Percentiles rank a stretch among this genome's conserved stretches.
phyloP scores from a whole-genome alignment of 2,797 vertebrate genomes.

The Lophius americanus region DNA sequence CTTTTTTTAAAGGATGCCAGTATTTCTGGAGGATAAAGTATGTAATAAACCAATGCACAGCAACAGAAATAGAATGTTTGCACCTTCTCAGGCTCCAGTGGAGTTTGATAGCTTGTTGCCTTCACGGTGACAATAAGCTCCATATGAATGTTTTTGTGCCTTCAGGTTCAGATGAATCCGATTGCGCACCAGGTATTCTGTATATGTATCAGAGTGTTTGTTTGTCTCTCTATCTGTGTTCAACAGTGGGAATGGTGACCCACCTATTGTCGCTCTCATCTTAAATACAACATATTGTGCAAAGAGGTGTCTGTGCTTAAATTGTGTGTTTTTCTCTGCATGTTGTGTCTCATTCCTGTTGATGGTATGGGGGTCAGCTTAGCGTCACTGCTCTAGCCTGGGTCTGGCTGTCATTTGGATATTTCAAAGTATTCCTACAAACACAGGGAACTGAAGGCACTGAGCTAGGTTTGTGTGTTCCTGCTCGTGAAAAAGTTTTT shows the following conservation, averaged over 20 bases:
- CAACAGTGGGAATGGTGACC: conserved; percentile 73
- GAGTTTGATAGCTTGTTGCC: conserved; percentile 65
- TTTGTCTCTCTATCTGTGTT: conserved; percentile 55
- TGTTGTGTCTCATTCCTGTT: conserved; percentile 78
- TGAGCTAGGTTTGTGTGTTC: conserved; percentile 13
- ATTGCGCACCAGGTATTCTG: conserved; percentile 98
- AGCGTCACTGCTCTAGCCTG: conserved; percentile 51
- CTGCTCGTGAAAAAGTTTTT: conserved; percentile 13
- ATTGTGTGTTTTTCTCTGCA: conserved; percentile 66
- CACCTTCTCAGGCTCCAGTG: conserved; percentile 46
- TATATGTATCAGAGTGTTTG: conserved; percentile 66
- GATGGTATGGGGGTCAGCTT: conserved; percentile 66
- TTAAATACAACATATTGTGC: conserved; percentile 64
- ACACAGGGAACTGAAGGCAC: conserved; percentile 15
- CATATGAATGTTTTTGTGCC: conserved; percentile 85
- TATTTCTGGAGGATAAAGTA: neutral
- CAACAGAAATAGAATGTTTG: conserved; percentile 23
- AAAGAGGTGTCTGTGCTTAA: conserved; percentile 18
- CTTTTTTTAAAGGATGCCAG: too few species aligned
- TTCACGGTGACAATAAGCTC: conserved; percentile 76
- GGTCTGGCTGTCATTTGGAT: conserved; percentile 53
- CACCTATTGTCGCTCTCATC: conserved; percentile 73
- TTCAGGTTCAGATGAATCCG: conserved; percentile 99
- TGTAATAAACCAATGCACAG: conserved; percentile 1
- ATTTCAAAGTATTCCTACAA: conserved; percentile 18